Percentiles rank a stretch among this genome's conserved stretches.
Conservation (phyloP, 2,797 vertebrate genomes). For the Sebastes goodei region DNA sequence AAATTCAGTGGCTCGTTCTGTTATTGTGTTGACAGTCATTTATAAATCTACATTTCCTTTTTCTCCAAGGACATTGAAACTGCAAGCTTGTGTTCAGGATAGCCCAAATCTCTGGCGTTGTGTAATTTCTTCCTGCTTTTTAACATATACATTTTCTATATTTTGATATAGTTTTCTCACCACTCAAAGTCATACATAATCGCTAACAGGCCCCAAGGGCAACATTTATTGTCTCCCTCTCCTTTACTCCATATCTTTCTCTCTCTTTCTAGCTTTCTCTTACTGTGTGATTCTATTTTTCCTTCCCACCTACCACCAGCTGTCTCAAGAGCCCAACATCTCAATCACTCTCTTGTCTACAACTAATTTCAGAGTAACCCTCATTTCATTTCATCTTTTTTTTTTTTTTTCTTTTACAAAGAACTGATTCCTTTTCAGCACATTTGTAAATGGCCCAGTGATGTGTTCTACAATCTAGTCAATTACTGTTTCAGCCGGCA, state of each 20-base stretch:
- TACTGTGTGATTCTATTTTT: constrained; percentile 6
- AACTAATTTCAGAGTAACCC: constrained; percentile 94
- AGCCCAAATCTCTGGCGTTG: not conserved
- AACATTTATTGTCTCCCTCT: constrained; percentile 38
- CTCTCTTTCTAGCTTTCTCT: not conserved
- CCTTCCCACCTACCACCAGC: constrained; percentile 37
- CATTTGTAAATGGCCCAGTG: constrained; percentile 96
- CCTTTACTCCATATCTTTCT: constrained; percentile 4
- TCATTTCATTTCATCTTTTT: constrained; percentile 84
- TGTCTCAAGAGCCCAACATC: constrained; percentile 87
- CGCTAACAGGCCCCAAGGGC: constrained; percentile 25
- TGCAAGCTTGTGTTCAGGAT: constrained; percentile 19
- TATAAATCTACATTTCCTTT: constrained; percentile 43
- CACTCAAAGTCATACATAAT: constrained; percentile 42
- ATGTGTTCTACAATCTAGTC: constrained; percentile 99
- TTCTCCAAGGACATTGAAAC: constrained; percentile 38
- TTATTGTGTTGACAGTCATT: constrained; percentile 38
- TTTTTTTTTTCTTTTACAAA: constrained; percentile 78
- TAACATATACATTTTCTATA: not conserved
- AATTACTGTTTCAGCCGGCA: constrained; percentile 99
- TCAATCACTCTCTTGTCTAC: constrained; percentile 88
- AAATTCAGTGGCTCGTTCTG: constrained; percentile 36
- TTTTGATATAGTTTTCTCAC: constrained; percentile 33
- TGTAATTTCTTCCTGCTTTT: constrained; percentile 17
- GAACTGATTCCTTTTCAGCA: constrained; percentile 93